phyloP scores from a whole-genome alignment of 2,888 invertebrate genomes.

The Syrphus vitripennis region DNA sequence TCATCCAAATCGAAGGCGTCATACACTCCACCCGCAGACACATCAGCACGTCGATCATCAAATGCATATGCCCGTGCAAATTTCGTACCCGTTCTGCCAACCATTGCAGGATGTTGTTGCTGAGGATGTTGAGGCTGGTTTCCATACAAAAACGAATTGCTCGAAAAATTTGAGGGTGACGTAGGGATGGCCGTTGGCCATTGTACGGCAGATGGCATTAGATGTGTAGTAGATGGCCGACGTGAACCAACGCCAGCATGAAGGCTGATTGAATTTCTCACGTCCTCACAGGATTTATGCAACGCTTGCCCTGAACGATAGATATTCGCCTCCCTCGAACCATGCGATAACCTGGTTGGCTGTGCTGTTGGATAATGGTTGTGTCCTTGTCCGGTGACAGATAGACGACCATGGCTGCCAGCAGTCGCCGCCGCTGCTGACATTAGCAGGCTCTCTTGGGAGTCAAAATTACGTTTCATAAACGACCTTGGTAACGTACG shows the following conservation, averaged over 20 bases:
- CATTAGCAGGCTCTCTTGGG: slow-evolving; percentile 73
- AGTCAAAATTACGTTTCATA: slow-evolving; percentile 76
- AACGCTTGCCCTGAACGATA: slow-evolving; percentile 75
- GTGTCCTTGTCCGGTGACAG: slow-evolving; percentile 68
- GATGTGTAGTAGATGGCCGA: slow-evolving; percentile 53
- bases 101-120: slow-evolving; percentile 53
- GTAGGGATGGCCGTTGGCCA: slow-evolving; percentile 80
- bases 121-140: slow-evolving; percentile 59
- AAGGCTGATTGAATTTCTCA: slow-evolving; percentile 48
- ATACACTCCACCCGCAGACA: slow-evolving; percentile 73
- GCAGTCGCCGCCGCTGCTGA: slow-evolving; percentile 59
- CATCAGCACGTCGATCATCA: slow-evolving; percentile 74
- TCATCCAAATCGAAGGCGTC: slow-evolving; percentile 80
- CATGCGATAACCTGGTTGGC: slow-evolving; percentile 49
- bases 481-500: slow-evolving; percentile 80
- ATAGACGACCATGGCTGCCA: slow-evolving; percentile 73
- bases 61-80: slow-evolving; percentile 78
- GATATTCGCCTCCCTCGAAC: slow-evolving; percentile 70
- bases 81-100: slow-evolving; percentile 59
- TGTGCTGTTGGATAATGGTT: slow-evolving; percentile 51
- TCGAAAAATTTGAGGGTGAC: slow-evolving; percentile 78
- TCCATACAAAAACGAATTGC: slow-evolving; percentile 74
- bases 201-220: slow-evolving; percentile 74
- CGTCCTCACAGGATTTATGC: slow-evolving; percentile 75
- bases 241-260: slow-evolving; percentile 33